Conservation (phyloP, 2,888 invertebrate genomes). For the Copidosoma aretas region DNA sequence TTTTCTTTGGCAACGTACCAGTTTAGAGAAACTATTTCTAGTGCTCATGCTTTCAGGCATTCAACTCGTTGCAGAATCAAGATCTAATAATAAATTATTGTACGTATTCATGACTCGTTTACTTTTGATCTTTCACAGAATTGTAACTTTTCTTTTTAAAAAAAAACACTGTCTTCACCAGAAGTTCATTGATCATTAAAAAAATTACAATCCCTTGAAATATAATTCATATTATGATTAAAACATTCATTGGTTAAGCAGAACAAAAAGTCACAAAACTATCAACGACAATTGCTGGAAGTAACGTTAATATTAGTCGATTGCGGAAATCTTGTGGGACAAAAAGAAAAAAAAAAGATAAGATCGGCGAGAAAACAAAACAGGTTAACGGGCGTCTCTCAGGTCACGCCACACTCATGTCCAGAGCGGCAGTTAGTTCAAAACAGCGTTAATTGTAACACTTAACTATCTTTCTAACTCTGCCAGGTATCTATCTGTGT, state of each 20-base stretch:
- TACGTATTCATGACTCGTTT: too few species aligned
- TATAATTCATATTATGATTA: neutral
- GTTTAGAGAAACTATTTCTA: neutral
- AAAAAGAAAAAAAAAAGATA: slow-evolving; percentile 11
- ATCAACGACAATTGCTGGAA: slow-evolving; percentile 3
- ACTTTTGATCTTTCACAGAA: too few species aligned
- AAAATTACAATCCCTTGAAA: too few species aligned
- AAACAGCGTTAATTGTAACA: slow-evolving; percentile 15
- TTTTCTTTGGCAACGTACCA: neutral
- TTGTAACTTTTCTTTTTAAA: too few species aligned
- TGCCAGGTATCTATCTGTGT: slow-evolving; percentile 6
- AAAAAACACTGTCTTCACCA: too few species aligned
- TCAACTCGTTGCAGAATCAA: too few species aligned
- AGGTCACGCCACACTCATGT: slow-evolving; percentile 23
- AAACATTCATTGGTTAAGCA: neutral
- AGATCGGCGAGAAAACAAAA: neutral
- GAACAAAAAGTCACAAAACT: slow-evolving; percentile 12
- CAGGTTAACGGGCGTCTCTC: neutral
- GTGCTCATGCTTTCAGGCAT: too few species aligned
- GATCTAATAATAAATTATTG: too few species aligned
- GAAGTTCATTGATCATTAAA: too few species aligned
- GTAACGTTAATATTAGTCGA: slow-evolving; percentile 26
- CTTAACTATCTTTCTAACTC: slow-evolving; percentile 8
- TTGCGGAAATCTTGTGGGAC: slow-evolving; percentile 20
- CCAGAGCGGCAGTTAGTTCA: slow-evolving; percentile 24